phyloP scores from a whole-genome alignment of 2,797 vertebrate genomes.

The Sciurus vulgaris region DNA sequence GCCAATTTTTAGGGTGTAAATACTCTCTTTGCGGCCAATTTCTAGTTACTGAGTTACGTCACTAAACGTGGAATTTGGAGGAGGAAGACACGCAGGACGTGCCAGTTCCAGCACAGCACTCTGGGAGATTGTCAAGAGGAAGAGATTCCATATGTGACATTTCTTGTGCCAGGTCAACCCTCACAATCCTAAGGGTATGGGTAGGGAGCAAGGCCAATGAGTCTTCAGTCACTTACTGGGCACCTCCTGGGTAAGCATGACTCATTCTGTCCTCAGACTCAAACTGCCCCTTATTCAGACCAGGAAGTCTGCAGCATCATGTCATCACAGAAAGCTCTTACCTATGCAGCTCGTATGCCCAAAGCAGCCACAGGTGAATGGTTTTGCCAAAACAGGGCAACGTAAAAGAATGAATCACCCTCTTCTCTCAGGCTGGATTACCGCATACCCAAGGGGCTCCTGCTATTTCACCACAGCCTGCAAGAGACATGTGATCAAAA shows the following conservation, averaged over 20 bases:
- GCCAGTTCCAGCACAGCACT: background rate
- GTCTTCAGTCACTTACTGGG: background rate
- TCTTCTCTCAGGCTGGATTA: slow-evolving; percentile 24
- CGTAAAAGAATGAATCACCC: background rate
- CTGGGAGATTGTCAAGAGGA: background rate
- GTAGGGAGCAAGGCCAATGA: background rate
- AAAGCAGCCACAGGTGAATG: background rate
- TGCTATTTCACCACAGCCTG: background rate
- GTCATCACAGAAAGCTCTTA: background rate
- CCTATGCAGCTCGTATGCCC: background rate
- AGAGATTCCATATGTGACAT: background rate
- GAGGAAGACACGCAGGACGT: background rate
- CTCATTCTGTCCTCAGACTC: background rate
- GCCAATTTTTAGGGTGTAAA: background rate
- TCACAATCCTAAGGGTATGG: background rate
- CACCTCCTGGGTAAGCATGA: background rate
- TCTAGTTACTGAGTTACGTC: slow-evolving; percentile 17
- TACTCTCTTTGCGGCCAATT: background rate
- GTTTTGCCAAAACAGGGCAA: background rate
- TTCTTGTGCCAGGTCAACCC: background rate
- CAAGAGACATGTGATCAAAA: slow-evolving; percentile 2
- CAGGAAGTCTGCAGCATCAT: background rate
- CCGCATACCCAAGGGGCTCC: background rate
- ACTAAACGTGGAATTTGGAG: background rate
- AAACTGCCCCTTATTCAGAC: background rate